Conservation (phyloP, 2,113 vertebrate species). For the Lipotes vexillifer region DNA sequence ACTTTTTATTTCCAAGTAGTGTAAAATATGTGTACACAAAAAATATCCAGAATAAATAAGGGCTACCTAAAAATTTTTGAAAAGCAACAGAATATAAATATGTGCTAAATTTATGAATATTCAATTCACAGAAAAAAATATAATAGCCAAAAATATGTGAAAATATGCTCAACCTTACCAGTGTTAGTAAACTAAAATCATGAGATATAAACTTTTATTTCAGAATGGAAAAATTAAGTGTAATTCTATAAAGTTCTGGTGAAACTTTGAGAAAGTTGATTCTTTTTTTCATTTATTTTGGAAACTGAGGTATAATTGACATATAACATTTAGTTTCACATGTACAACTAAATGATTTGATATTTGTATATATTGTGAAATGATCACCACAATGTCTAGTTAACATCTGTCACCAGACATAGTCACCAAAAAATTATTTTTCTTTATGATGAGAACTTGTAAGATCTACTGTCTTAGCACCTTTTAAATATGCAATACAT, state of each 20-base stretch:
- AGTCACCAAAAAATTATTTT: too few species aligned
- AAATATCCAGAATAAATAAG: neutral
- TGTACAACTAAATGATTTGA: neutral
- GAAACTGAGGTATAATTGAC: neutral
- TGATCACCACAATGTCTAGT: too few species aligned
- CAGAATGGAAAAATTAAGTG: neutral
- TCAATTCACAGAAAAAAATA: neutral
- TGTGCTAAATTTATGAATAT: neutral
- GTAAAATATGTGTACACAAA: neutral
- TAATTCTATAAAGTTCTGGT: neutral
- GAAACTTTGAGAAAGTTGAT: neutral
- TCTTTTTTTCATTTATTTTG: neutral
- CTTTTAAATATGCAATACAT: too few species aligned
- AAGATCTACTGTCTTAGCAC: too few species aligned
- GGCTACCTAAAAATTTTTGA: neutral
- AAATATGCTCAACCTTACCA: neutral
- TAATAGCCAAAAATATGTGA: neutral
- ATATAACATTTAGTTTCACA: neutral
- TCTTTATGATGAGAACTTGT: too few species aligned
- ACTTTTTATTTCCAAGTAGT: neutral
- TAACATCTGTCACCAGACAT: too few species aligned
- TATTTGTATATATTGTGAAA: too few species aligned
- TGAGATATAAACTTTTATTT: neutral
- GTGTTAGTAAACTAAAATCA: neutral
- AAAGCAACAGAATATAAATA: neutral